Evolutionary conservation across 2,797 vertebrate genomes (phyloP).

Genomic region (Takifugu ocellatus): DNA sequence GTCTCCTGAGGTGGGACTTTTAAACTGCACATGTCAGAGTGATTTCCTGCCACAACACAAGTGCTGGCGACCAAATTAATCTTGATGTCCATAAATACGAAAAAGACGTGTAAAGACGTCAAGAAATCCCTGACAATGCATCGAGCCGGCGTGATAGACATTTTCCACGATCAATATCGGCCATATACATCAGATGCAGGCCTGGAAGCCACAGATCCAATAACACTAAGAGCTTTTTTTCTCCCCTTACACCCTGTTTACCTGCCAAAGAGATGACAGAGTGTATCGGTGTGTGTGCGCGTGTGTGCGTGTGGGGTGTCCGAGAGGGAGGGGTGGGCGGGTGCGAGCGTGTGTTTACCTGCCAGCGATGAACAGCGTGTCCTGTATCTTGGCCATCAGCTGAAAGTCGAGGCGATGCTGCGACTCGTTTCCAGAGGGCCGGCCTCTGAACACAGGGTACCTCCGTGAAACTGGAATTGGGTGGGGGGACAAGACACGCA

Average conservation of each 20-base stretch:
- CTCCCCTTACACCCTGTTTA: slow-evolving; percentile 66
- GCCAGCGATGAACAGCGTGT: slow-evolving; percentile 98
- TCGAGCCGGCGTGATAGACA: slow-evolving; percentile 54
- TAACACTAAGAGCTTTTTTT: slow-evolving; percentile 69
- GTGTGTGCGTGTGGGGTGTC: slow-evolving; percentile 22
- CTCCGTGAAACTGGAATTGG: slow-evolving; percentile 94
- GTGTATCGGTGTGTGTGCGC: slow-evolving; percentile 25
- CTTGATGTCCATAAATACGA: slow-evolving; percentile 52
- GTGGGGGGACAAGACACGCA: slow-evolving; percentile 72
- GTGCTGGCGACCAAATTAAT: slow-evolving; percentile 50
- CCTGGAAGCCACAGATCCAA: slow-evolving; percentile 62
- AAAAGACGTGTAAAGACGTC: slow-evolving; percentile 65
- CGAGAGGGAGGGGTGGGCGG: slow-evolving; percentile 60
- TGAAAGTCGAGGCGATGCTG: slow-evolving; percentile 99
- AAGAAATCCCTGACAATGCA: slow-evolving; percentile 59
- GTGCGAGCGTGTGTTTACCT: slow-evolving; percentile 88
- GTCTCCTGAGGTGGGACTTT: slow-evolving; percentile 27
- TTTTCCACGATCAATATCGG: slow-evolving; percentile 59
- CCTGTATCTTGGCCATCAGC: slow-evolving; percentile 98
- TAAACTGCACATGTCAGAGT: slow-evolving; percentile 46
- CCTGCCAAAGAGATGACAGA: slow-evolving; percentile 86
- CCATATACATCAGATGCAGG: slow-evolving; percentile 61
- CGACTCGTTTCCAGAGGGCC: slow-evolving; percentile 97
- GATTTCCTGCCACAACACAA: slow-evolving; percentile 63
- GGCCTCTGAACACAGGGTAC: slow-evolving; percentile 98